Percentiles rank a stretch among this genome's conserved stretches.
These are phyloP conservation scores for Eumaeus atala DNA, from an alignment of 1,140 invertebrate genomes.

Conservation along the genomic window DNA sequence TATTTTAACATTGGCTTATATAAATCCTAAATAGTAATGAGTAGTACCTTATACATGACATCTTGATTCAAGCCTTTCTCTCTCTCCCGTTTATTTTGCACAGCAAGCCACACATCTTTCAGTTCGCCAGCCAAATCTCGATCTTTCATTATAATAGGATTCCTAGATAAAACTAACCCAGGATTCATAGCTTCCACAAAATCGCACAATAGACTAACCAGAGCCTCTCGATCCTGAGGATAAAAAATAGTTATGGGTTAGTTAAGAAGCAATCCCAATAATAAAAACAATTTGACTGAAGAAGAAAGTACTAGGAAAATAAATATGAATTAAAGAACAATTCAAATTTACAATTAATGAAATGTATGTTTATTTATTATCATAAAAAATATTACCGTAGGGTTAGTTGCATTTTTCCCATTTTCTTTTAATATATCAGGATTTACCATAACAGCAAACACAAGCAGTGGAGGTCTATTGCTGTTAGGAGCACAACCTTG, in stretches of 20 bases:
- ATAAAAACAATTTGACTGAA: too few relatives aligned
- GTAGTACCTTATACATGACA: conserved; percentile 67
- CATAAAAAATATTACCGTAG: conserved; percentile 61
- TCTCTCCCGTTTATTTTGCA: conserved; percentile 78
- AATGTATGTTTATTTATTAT: too few relatives aligned
- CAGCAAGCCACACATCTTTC: conserved; percentile 82
- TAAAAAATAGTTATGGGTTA: conserved; percentile 3
- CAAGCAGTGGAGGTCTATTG: conserved; percentile 75
- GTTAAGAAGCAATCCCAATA: too few relatives aligned
- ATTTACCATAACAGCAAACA: conserved; percentile 83
- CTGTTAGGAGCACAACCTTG: conserved; percentile 75
- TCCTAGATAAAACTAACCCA: conserved; percentile 74
- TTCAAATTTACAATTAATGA: too few relatives aligned
- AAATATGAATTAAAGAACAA: conserved; percentile 6
- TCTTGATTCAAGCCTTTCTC: conserved; percentile 72
- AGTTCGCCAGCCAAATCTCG: conserved; percentile 81
- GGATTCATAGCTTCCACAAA: conserved; percentile 83
- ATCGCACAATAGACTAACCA: conserved; percentile 80
- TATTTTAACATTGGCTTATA: neutral
- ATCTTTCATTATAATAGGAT: conserved; percentile 79
- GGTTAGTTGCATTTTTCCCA: conserved; percentile 79
- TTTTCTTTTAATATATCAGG: conserved; percentile 79
- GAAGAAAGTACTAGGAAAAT: neutral
- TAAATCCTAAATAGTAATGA: neutral
- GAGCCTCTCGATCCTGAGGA: conserved; percentile 75